Percentiles rank a stretch among this genome's conserved stretches.
phyloP scores from a whole-genome alignment of 2,888 invertebrate genomes.

The Trachelus tabidus region DNA sequence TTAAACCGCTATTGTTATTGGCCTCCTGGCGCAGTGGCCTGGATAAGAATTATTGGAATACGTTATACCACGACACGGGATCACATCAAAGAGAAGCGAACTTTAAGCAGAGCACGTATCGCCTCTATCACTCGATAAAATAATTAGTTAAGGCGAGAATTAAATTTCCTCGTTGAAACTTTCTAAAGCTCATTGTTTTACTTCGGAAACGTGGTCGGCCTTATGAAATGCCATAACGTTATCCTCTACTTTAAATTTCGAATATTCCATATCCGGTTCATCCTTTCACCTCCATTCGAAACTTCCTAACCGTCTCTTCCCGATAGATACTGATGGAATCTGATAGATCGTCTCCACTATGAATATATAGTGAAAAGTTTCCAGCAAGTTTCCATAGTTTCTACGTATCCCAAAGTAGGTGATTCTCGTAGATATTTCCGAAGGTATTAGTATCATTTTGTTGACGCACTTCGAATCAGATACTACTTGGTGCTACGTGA shows the following conservation, averaged over 20 bases:
- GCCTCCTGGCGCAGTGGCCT: neutral
- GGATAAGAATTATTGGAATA: neutral
- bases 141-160: conserved; percentile 21
- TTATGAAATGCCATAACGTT: neutral
- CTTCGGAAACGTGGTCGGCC: neutral
- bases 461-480: neutral
- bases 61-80: neutral
- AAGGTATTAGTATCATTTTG: neutral
- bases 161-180: conserved; percentile 6
- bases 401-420: neutral
- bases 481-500: neutral
- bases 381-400: neutral
- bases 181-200: neutral
- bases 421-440: neutral
- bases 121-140: conserved; percentile 16
- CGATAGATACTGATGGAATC: neutral
- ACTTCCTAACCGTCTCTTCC: neutral
- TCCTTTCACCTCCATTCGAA: neutral
- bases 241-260: neutral
- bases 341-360: neutral
- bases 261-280: neutral
- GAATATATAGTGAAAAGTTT: neutral
- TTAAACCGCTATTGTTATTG: neutral
- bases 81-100: neutral
- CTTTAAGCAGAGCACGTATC: neutral